These are phyloP conservation scores for Priocnemis perturbator DNA, from an alignment of 2,888 invertebrate species.

Conservation along the genomic window DNA sequence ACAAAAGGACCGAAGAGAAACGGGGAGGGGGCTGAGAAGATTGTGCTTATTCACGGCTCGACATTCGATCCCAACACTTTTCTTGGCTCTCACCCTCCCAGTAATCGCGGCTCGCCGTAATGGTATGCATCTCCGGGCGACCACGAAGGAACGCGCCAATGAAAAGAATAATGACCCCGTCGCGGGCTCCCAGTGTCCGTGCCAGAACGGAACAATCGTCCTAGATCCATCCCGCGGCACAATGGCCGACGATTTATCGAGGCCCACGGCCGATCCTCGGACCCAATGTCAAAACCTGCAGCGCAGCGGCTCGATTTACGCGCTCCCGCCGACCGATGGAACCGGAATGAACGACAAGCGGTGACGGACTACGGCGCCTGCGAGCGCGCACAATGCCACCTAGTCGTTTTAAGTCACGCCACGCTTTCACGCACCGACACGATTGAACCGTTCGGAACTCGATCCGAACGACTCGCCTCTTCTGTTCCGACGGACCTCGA, in stretches of 20 bases:
- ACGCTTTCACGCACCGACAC: background rate
- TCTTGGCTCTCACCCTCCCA: background rate
- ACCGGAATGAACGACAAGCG: too few species aligned
- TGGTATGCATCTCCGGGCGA: conserved; percentile 29
- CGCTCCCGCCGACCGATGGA: conserved; percentile 14
- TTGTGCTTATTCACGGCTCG: conserved; percentile 9
- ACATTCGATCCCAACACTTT: conserved; percentile 8
- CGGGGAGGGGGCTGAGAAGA: background rate
- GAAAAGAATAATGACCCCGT: conserved; percentile 54
- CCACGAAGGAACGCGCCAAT: conserved; percentile 36
- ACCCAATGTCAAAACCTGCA: conserved; percentile 46
- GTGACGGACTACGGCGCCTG: background rate
- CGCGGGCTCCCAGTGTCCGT: conserved; percentile 38
- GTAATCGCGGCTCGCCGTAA: conserved; percentile 15
- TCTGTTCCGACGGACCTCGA: too few species aligned
- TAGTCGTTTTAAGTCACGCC: background rate
- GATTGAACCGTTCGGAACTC: too few species aligned
- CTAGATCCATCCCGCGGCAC: conserved; percentile 50
- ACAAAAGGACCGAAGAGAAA: background rate
- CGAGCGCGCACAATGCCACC: background rate
- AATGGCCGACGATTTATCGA: conserved; percentile 58
- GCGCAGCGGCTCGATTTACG: conserved; percentile 48
- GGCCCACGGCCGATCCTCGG: conserved; percentile 27
- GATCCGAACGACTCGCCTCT: too few species aligned
- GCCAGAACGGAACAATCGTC: conserved; percentile 58